Evolutionary conservation across 53 echinoderm and acorn worm species (phyloP), one percentile per base, ranked within the genome.

Genomic region (Holothuria leucospilota): DNA sequence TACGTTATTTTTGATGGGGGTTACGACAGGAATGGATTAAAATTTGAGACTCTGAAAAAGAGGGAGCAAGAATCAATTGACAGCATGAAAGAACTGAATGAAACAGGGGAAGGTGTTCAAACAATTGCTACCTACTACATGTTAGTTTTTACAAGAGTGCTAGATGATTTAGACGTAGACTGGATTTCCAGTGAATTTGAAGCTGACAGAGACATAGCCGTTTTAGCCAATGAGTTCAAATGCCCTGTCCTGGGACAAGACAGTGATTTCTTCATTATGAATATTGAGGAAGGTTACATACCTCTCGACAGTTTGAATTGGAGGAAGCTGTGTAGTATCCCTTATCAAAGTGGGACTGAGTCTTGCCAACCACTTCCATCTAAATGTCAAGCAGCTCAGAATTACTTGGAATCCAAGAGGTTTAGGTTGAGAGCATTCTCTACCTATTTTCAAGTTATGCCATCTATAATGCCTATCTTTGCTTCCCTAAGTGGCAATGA

Each of bases 211-310:
- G 95, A 95, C 34, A 91, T 93, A 29, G 91, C 90, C 21, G 75
- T 87, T 5, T 68, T 97, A 29, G 98, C 95, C 42, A 97, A 97
- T 81, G 85, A 80, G 14, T 92, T 88, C 88, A 71, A 84, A 20
- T 97, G 98, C 69, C 88, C 95, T 13, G 95, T 93, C n/a, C 81
- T 88, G 15, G 91, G 93, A 13, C 86, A 90, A 49, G 98, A 97
- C 72, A 97, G 98, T 59, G 98, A 97, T 72, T 97, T 97, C 89
- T 93, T 85, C 61, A 73, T 95, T 51, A 91, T 95, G 91, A 90
- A 95, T 59, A 68, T 97, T 63, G 82, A 69, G 29, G 95, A 77
- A 21, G 98, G 98, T 28, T 97, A 95, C 81, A 91, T 97, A n/a
- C 92, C 91, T 21, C 65, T 97, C 56, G 87, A 91, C 46, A 21